Evolutionary conservation across 2,113 vertebrate species (phyloP).

Genomic region (Mesocricetus auratus): DNA sequence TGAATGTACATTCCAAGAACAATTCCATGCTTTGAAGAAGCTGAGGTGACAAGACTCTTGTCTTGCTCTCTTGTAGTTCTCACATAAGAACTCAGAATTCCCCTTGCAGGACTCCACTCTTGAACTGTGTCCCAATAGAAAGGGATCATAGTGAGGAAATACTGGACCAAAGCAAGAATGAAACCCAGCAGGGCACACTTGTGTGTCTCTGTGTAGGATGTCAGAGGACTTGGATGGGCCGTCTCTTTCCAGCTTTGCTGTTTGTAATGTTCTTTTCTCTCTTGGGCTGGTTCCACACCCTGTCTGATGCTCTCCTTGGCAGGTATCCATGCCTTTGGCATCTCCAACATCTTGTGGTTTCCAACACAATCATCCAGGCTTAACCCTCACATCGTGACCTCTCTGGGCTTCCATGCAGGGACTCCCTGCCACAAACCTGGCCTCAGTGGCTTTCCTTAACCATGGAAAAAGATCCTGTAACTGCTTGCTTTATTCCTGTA

Average conservation of each 20-base stretch:
- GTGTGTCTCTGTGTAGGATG: background rate
- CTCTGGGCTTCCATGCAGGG: background rate
- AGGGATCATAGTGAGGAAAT: background rate
- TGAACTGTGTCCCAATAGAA: background rate
- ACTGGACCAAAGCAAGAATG: background rate
- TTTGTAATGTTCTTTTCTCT: background rate
- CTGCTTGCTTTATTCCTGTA: background rate
- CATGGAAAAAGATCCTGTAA: background rate
- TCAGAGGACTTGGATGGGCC: background rate
- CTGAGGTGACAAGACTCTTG: background rate
- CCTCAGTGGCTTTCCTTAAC: background rate
- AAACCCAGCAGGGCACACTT: background rate
- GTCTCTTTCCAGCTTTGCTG: background rate
- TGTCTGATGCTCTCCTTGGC: background rate
- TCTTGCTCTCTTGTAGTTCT: background rate
- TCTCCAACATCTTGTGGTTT: background rate
- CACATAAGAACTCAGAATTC: background rate
- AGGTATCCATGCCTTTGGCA: background rate
- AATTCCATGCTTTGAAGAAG: background rate
- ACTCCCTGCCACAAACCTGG: background rate
- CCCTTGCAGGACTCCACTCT: background rate
- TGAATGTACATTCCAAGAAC: background rate
- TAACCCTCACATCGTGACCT: background rate
- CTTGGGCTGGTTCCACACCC: background rate
- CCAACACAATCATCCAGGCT: background rate